Conservation (phyloP, 2,113 vertebrate genomes). For the Varanus salvator region DNA sequence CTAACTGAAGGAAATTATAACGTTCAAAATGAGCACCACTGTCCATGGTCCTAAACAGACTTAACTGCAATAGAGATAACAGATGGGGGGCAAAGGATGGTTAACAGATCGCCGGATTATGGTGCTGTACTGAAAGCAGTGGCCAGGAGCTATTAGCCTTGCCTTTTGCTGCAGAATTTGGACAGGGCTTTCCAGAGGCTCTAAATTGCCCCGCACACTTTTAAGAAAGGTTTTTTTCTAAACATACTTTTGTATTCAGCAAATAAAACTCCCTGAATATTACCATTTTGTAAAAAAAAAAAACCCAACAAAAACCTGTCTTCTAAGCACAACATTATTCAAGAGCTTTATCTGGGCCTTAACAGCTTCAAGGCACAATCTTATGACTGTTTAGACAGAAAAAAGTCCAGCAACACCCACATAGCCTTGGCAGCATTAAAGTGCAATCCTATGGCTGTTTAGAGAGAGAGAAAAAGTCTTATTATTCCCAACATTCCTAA, state of each 20-base stretch:
- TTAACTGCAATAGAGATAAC: background rate
- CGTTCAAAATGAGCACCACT: constrained; percentile 15
- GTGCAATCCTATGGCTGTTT: too few relatives aligned
- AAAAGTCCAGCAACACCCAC: too few relatives aligned
- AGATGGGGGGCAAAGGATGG: background rate
- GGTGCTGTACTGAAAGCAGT: background rate
- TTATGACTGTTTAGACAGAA: too few relatives aligned
- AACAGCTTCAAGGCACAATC: too few relatives aligned
- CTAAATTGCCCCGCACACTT: fast-evolving
- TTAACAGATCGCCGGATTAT: background rate
- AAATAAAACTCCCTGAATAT: background rate
- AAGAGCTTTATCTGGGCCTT: background rate
- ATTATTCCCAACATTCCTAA: background rate
- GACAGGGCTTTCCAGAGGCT: too few relatives aligned
- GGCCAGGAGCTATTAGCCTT: constrained; percentile 7
- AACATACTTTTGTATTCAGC: background rate
- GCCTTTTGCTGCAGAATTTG: background rate
- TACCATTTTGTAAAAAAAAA: background rate
- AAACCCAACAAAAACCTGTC: background rate
- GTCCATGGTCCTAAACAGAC: background rate
- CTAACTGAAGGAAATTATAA: background rate
- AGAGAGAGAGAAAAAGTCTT: too few relatives aligned
- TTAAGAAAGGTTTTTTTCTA: background rate
- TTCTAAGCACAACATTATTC: background rate
- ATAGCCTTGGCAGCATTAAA: too few relatives aligned